Evolutionary conservation across 2,888 invertebrate species (phyloP), one percentile per base, ranked within the genome.

Genomic region (Hyposoter didymator): DNA sequence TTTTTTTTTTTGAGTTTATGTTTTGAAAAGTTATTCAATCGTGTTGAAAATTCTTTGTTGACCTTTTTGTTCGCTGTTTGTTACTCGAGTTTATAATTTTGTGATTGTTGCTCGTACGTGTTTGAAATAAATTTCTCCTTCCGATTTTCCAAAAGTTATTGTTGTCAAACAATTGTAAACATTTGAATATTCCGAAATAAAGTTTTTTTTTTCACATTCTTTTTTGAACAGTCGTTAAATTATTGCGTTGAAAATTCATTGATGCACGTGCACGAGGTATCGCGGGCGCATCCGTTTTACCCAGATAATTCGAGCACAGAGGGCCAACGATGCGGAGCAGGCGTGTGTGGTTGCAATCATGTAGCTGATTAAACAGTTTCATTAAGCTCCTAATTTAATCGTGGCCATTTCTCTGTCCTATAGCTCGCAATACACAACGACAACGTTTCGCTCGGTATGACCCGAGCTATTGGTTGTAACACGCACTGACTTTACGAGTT

Each of bases 281-380:
- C 3, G 28, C 55, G 83, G 82, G 22, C 62, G 82, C 83, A 86
- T 59, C 12, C 81, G 82, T 78, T 86, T 86, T 47, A 87, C 87
- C 28, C 28, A 14, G 59, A 89, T 90, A 90, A 93, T 92, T 92
- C 91, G 82, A 72, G 78, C 72, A 72, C 52, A 73, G 62, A 45
- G 76, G 85, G 87, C 87, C 90, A 89, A 89, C 90, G 66, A 8
- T n/a, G 14, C 72, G 89, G 87, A 88, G 84, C 78, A 89, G 87
- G 89, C 92, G 90, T 91, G 92, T 93, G 93, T 89, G 93, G 93
- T 93, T 87, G 91, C 92, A 90, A 93, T 93, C 91, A 93, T 93
- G 91, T 90, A 90, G 88, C 92, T 92, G 92, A 93, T 93, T 93
- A 93, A 93, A 92, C 91, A 91, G 91, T 91, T 92, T 92, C 91